phyloP scores from a whole-genome alignment of 2,888 invertebrate genomes.

The Phania funesta region DNA sequence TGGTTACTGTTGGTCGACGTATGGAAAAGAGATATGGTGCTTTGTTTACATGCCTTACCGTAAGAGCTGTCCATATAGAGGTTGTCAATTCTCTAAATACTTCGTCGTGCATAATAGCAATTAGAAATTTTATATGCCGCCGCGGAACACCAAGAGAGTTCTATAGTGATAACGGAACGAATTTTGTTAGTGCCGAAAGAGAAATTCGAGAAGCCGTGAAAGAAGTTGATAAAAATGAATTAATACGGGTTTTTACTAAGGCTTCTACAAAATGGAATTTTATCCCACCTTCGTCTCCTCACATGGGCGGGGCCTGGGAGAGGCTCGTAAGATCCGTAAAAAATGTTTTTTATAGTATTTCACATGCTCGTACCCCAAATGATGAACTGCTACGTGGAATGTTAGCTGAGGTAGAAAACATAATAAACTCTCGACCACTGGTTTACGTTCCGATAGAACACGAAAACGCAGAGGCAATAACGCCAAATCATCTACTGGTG shows the following conservation, averaged over 20 bases:
- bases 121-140: conserved; percentile 57
- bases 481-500: conserved; percentile 70
- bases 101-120: conserved; percentile 59
- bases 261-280: conserved; percentile 66
- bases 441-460: conserved; percentile 3
- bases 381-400: background rate
- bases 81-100: conserved; percentile 28
- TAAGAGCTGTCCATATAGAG: conserved; percentile 57
- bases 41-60: conserved; percentile 60
- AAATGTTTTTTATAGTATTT: conserved; percentile 53
- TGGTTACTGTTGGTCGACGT: conserved; percentile 33
- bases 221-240: conserved; percentile 20
- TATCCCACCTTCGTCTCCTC: conserved; percentile 50
- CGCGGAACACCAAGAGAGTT: too few species aligned
- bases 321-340: too few species aligned
- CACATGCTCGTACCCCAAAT: conserved; percentile 32
- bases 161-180: conserved; percentile 62
- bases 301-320: too few species aligned
- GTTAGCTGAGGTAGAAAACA: conserved; percentile 18
- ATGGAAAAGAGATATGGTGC: too few species aligned
- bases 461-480: conserved; percentile 67
- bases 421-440: conserved; percentile 68
- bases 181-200: conserved; percentile 59
- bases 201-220: conserved; percentile 46
- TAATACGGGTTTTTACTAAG: conserved; percentile 24